These are phyloP conservation scores for Scaeva pyrastri DNA, from an alignment of 2,888 invertebrate species.

Conservation along the genomic window DNA sequence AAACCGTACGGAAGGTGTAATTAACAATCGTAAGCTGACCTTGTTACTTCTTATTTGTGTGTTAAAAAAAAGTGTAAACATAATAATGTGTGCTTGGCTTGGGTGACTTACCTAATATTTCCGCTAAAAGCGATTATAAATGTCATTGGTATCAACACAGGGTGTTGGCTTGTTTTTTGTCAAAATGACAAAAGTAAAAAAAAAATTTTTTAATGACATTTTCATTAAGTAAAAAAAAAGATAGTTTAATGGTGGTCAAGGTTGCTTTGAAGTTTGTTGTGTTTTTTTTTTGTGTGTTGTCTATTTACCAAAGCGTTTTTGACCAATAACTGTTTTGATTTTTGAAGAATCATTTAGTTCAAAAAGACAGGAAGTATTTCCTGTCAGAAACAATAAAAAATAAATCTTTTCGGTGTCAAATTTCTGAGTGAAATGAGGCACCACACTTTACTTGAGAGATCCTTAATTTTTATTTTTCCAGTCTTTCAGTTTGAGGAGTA, in stretches of 20 bases:
- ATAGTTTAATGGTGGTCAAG: not conserved
- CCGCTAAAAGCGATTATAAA: constrained; percentile 49
- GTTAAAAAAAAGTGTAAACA: constrained; percentile 2
- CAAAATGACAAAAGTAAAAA: not conserved
- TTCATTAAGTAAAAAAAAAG: not conserved
- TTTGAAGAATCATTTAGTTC: no score
- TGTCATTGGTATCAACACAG: not conserved
- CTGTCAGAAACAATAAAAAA: no score
- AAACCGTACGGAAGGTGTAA: not conserved
- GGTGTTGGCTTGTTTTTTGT: constrained; percentile 1
- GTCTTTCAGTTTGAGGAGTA: no score
- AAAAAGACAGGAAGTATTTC: no score
- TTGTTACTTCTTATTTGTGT: constrained; percentile 45
- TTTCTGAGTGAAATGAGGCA: no score
- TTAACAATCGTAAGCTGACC: constrained; percentile 36
- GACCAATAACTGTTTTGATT: no score
- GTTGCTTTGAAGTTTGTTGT: not conserved
- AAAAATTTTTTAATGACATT: not conserved
- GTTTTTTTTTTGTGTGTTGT: no score
- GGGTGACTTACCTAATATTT: constrained; percentile 49
- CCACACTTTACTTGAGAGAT: no score
- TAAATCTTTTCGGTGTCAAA: no score
- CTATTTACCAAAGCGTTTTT: no score
- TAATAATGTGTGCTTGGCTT: not conserved
- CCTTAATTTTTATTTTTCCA: no score